Base-by-base conservation (phyloP, 2,888 invertebrate species). In the Corbicula japonica region DNA sequence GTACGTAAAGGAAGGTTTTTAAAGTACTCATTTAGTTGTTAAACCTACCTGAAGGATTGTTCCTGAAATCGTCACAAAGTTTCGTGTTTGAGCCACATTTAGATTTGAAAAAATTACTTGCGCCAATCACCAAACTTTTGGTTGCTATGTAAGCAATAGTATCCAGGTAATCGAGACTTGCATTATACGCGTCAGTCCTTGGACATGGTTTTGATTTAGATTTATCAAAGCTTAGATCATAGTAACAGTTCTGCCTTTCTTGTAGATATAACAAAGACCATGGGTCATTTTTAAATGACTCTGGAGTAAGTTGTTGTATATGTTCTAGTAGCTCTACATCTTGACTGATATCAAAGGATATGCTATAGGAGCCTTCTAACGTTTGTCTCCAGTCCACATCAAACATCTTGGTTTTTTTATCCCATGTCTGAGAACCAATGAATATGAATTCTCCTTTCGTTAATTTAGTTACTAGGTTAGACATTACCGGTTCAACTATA, bases 341-440 rank as follows among this genome's bases (percentile, higher is more conserved):
- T 26, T 63, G 50, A 15, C 46, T 61, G 26, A 76, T 62, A 32
- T 80, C 80, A 23, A 73, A 46, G 5, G 70, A 66, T 8, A 84
- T 5, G 3, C 75, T 50, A 15, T 76, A 61, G 4, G 81, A 71
- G 3, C 83, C 85, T 5, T 71, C 62, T 8, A 78, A 41, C 15
- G 70, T 60, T 23, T 60, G 63, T 52, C 58, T 52, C n/a, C 12
- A 12, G 5, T 70, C 65, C 12, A 46, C 44, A 12, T 38, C 18
- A 10, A 83, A 18, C 2, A 81, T 41, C 23, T 72, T 58, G 1
- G 10, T 15, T n/a, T 69, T 78, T 15, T 68, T 75, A 26, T 72
- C 76, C 80, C 78, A 84, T 18, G 83, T 66, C 52, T 80, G 81
- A 0, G 84, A 86, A 12, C 83, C 85, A 56, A 86, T 80, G n/a